These are phyloP conservation scores for Brachionus manjavacas DNA, from an alignment of 1,140 invertebrate genomes.

Conservation along the genomic window DNA sequence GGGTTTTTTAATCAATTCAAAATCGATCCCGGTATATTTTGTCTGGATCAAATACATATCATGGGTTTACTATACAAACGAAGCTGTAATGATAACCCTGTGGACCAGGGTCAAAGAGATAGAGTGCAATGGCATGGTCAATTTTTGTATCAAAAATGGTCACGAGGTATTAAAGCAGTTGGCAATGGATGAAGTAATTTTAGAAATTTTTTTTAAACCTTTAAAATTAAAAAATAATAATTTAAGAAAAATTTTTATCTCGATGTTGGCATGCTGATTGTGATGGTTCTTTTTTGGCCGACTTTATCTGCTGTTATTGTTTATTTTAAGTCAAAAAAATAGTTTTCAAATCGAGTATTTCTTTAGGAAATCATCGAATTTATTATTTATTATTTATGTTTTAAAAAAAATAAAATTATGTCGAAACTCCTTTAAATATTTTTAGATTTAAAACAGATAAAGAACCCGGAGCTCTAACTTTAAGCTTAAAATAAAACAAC, in stretches of 20 bases:
- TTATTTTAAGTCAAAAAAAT: slow-evolving; percentile 36
- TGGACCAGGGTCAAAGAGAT: slow-evolving; percentile 32
- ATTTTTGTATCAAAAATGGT: slow-evolving; percentile 33
- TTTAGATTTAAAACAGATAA: not conserved
- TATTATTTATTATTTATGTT: slow-evolving; percentile 5
- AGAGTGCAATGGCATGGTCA: not conserved
- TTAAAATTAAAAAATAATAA: not conserved
- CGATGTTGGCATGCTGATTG: not conserved
- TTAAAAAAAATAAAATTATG: not conserved
- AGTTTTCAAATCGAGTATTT: slow-evolving; percentile 16
- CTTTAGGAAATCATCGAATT: slow-evolving; percentile 10
- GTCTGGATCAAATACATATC: slow-evolving; percentile 43
- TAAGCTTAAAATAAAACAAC: not conserved
- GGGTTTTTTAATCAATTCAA: slow-evolving; percentile 87
- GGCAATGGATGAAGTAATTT: slow-evolving; percentile 18
- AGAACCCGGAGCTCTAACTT: not conserved
- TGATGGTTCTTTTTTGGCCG: slow-evolving; percentile 16
- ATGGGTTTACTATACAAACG: slow-evolving; percentile 35
- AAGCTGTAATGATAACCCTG: slow-evolving; percentile 16
- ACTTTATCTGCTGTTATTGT: slow-evolving; percentile 15
- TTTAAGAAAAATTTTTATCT: slow-evolving; percentile 31
- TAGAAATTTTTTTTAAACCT: not conserved
- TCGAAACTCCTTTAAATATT: not conserved
- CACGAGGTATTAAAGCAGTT: slow-evolving; percentile 18
- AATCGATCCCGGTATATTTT: slow-evolving; percentile 27